Conservation (phyloP, 2,113 vertebrate species). For the Cochlearius cochlearius region DNA sequence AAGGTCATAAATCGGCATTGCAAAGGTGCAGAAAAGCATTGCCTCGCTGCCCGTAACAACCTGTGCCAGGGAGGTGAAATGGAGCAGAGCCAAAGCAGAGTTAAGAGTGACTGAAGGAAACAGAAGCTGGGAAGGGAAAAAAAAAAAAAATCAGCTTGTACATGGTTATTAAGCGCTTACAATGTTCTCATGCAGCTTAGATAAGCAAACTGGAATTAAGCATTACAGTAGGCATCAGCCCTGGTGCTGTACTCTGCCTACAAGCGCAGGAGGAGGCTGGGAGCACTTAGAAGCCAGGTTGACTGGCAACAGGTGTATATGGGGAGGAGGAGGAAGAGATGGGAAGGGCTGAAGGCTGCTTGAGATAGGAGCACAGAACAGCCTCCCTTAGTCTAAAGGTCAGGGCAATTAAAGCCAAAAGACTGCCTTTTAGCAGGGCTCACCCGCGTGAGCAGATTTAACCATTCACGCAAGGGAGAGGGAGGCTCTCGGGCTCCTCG, state of each 20-base stretch:
- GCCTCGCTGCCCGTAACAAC: not conserved
- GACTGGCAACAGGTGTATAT: not conserved
- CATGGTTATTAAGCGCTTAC: not conserved
- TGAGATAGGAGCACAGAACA: fast-evolving
- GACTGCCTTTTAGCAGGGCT: not conserved
- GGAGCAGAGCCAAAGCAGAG: not conserved
- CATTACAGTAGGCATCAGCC: not conserved
- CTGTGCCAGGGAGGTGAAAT: not conserved
- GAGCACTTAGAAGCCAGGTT: not conserved
- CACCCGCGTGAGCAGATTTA: not conserved
- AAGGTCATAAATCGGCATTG: not conserved
- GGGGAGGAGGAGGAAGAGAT: not conserved
- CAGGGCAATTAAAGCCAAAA: not conserved
- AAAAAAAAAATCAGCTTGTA: not conserved
- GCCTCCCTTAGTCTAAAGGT: not conserved
- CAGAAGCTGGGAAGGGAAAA: not conserved
- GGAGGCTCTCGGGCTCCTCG: not conserved
- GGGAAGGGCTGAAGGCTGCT: not conserved
- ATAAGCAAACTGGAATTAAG: not conserved
- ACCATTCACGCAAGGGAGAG: not conserved
- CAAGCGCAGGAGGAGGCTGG: not conserved
- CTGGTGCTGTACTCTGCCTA: not conserved
- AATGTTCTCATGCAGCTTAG: not conserved
- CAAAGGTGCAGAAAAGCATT: not conserved
- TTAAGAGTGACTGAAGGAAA: not conserved